Base-by-base conservation (phyloP, 2,888 invertebrate species). In the Clitarchus hookeri region DNA sequence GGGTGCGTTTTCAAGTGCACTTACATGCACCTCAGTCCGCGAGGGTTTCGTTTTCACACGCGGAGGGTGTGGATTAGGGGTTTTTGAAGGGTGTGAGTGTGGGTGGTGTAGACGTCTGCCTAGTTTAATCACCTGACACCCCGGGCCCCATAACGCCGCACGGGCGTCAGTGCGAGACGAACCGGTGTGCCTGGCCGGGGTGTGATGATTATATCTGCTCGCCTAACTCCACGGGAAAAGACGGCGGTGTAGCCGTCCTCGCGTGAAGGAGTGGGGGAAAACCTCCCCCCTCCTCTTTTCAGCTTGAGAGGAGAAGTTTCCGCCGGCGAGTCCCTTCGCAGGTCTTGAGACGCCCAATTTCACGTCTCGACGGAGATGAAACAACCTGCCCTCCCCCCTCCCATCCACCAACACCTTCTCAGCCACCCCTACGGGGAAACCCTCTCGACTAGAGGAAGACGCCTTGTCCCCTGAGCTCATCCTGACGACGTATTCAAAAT, bases 261-360 rank as follows among this genome's bases (percentile, higher is more conserved):
- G 65, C 16, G 65, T 65, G 23, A 65, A 0, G 8, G 65, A 6
- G 65, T 23, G 19, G 12, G 13, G 36, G 36, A 1, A 3, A 36
- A 53, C 53, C 53, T 19, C 53, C 8, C 53, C 53, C 36, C 36
- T 36, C 36, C 53, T 53, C 53, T 8, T 23, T 19, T 23, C 16
- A 6, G 1, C 23, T 2, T 2, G 48, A 6, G 6, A 8, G 3
- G 48, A 13, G 48, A 48, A 65, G 16, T 11, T 65, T 65, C 16
- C 65, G 11, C n/a, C 65, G 65, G 65, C 23, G 4, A 65, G 65
- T 65, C n/a, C 65, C 12, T 19, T 65, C 65, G 23, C 65, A 8
- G 48, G 12, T 65, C 65, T 65, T 65, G 65, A 65, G 65, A 65
- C 65, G 65, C 65, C 65, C 65, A 65, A 65, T 65, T 65, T 65